Conservation (phyloP, 2,797 vertebrate species). For the Antennarius maculatus region DNA sequence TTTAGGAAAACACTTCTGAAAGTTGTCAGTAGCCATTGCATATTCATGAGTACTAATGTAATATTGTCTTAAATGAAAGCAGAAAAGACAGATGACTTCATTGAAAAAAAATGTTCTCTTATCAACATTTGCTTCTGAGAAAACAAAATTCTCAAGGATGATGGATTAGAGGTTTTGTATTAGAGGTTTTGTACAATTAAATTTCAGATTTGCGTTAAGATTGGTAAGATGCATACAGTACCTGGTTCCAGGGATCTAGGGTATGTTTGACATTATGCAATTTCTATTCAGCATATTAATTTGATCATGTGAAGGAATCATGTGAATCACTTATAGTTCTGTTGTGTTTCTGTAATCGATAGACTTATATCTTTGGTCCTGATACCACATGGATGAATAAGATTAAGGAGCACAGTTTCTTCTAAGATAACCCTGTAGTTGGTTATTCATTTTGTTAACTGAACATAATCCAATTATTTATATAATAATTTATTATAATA, state of each 20-base stretch:
- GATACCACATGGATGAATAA: constrained; percentile 27
- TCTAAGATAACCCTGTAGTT: constrained; percentile 11
- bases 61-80: too few species aligned
- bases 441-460: constrained; percentile 14
- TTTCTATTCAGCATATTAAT: constrained; percentile 18
- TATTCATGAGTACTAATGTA: too few species aligned
- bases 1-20: too few species aligned
- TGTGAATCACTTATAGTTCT: constrained; percentile 22
- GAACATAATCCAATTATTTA: background rate
- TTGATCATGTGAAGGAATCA: constrained; percentile 33
- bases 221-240: background rate
- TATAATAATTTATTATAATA: constrained; percentile 5
- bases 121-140: background rate
- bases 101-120: background rate
- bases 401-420: constrained; percentile 4
- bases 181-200: background rate
- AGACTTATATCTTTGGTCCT: background rate
- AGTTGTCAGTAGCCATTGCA: too few species aligned
- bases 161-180: background rate
- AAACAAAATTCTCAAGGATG: background rate
- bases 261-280: constrained; percentile 19
- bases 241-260: constrained; percentile 10
- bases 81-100: too few species aligned
- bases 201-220: constrained; percentile 22
- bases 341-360: too few species aligned